A percentile compares a stretch with the other conserved stretches of the same genome.
phyloP scores from a whole-genome alignment of 2,888 invertebrate genomes.

The Cistogaster globosa region DNA sequence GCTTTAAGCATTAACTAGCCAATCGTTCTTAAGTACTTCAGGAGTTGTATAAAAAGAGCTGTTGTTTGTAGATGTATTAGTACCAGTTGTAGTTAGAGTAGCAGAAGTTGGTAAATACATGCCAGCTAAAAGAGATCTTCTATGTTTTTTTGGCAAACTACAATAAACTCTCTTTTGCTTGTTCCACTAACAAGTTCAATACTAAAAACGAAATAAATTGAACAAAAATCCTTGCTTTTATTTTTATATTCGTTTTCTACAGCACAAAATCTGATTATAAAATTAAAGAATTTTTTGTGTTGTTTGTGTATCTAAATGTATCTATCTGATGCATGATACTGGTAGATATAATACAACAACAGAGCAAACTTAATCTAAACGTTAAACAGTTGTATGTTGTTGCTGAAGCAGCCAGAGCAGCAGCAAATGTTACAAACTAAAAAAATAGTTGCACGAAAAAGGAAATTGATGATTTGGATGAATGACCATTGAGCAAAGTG shows the following conservation, averaged over 20 bases:
- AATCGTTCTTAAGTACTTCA: conserved; percentile 51
- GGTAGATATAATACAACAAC: conserved; percentile 31
- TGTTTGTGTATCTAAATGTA: conserved; percentile 57
- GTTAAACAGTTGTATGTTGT: background rate
- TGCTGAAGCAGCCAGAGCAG: conserved; percentile 10
- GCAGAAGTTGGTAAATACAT: conserved; percentile 41
- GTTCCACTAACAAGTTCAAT: conserved; percentile 6
- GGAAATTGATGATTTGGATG: conserved; percentile 82
- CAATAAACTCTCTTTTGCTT: conserved; percentile 36
- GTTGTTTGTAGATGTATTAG: background rate
- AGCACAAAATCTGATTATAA: conserved; percentile 65
- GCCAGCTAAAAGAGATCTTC: conserved; percentile 37
- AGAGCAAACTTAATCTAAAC: background rate
- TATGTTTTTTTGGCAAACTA: conserved; percentile 33
- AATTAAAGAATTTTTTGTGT: conserved; percentile 47
- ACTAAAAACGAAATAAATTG: background rate
- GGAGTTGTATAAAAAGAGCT: conserved; percentile 6
- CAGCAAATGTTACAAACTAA: conserved; percentile 47
- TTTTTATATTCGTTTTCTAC: conserved; percentile 6
- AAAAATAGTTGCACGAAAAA: conserved; percentile 69
- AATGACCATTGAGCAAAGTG: conserved; percentile 81
- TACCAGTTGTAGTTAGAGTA: background rate
- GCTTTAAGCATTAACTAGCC: conserved; percentile 56
- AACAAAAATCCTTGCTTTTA: conserved; percentile 28
- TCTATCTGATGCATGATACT: conserved; percentile 62